phyloP scores from a whole-genome alignment of 2,888 invertebrate species.

The Brenthis ino region DNA sequence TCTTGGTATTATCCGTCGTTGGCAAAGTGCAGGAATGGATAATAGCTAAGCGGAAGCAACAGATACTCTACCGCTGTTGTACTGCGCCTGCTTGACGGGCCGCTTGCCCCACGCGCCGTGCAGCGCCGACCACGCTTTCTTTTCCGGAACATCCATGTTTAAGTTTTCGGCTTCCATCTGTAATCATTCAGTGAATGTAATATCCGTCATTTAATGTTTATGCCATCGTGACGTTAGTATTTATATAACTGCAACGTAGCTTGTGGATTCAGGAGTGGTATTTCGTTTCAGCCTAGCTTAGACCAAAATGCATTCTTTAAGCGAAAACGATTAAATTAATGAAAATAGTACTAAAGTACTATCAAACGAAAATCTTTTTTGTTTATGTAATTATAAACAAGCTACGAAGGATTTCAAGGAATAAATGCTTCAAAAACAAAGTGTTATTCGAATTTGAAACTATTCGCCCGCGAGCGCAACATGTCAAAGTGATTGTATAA shows the following conservation, averaged over 20 bases:
- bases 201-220: not conserved
- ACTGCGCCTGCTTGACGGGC: conserved; percentile 71
- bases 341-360: too few species aligned
- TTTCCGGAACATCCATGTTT: conserved; percentile 69
- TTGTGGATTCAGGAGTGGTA: too few species aligned
- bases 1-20: too few species aligned
- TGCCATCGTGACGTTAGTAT: too few species aligned
- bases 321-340: too few species aligned
- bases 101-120: conserved; percentile 90
- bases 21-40: not conserved
- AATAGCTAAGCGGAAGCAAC: not conserved
- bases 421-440: not conserved
- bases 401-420: not conserved
- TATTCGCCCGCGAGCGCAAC: not conserved
- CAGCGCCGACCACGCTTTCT: conserved; percentile 86
- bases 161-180: conserved; percentile 38
- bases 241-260: too few species aligned
- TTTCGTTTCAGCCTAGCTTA: too few species aligned
- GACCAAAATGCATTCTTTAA: too few species aligned
- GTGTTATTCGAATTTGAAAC: not conserved
- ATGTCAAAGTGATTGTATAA: not conserved
- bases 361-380: too few species aligned
- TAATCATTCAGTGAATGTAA: not conserved
- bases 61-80: conserved; percentile 61
- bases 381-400: too few species aligned